These are phyloP conservation scores for Lepas anatifera DNA, from an alignment of 2,888 invertebrate species.

Conservation along the genomic window DNA sequence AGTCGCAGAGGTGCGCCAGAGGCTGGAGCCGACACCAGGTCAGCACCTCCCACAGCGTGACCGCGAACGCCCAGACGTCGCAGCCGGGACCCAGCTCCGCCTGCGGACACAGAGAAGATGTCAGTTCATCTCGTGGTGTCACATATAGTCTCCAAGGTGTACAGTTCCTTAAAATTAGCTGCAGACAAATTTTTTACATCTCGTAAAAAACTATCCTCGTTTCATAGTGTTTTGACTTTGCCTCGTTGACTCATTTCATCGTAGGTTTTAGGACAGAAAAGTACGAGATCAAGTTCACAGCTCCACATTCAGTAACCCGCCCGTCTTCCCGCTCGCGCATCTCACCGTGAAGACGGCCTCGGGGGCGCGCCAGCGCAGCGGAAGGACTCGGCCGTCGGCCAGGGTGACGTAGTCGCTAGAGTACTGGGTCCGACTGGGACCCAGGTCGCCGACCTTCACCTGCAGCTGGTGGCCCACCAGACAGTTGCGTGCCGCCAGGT, in stretches of 20 bases:
- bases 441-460: conserved; percentile 13
- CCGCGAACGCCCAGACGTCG: conserved; percentile 5
- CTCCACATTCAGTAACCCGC: no score
- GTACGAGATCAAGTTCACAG: no score
- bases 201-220: no score
- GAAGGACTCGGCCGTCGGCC: not conserved
- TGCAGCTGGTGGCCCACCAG: not conserved
- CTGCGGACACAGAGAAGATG: not conserved
- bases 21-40: conserved; percentile 13
- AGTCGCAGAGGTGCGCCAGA: not conserved
- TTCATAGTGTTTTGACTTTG: no score
- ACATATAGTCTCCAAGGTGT: no score
- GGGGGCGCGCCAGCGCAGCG: not conserved
- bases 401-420: not conserved
- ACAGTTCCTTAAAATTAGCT: no score
- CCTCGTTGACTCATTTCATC: no score
- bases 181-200: no score
- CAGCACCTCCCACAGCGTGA: conserved; percentile 6
- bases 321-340: no score
- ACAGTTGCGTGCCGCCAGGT: not conserved
- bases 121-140: no score
- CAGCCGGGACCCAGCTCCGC: not conserved
- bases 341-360: conserved; percentile 2
- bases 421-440: not conserved
- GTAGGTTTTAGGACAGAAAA: no score